Evolutionary conservation across 2,888 invertebrate species (phyloP).

Genomic region (Caenorhabditis plicata): DNA sequence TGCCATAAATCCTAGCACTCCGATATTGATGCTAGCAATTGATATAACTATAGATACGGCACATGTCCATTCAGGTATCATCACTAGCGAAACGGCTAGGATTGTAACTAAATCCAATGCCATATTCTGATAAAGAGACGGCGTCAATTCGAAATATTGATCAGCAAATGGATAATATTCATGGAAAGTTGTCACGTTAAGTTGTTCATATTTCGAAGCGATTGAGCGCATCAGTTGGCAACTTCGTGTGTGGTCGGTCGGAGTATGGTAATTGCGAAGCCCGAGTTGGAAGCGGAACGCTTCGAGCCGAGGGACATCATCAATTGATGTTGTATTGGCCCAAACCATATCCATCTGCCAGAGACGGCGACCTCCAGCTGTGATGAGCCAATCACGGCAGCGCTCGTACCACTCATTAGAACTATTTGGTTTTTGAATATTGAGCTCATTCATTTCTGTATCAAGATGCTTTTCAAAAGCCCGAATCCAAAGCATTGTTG

Average conservation of each 20-base stretch:
- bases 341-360: conserved; percentile 65
- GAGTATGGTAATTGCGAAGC: conserved; percentile 60
- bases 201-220: conserved; percentile 41
- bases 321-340: conserved; percentile 30
- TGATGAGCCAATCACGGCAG: conserved; percentile 59
- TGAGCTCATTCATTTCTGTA: conserved; percentile 40
- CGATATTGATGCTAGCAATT: conserved; percentile 72
- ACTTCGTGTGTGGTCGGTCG: conserved; percentile 66
- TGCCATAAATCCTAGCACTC: conserved; percentile 64
- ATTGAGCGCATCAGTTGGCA: conserved; percentile 61
- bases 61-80: conserved; percentile 87
- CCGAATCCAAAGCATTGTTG: conserved; percentile 63
- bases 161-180: conserved; percentile 95
- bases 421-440: conserved; percentile 49
- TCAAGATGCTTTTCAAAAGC: conserved; percentile 57
- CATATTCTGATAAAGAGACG: conserved; percentile 72
- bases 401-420: conserved; percentile 56
- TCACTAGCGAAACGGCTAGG: conserved; percentile 89
- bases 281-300: conserved; percentile 65
- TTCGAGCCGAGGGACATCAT: conserved; percentile 28
- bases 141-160: conserved; percentile 65
- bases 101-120: conserved; percentile 85
- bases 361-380: conserved; percentile 59
- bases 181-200: conserved; percentile 88
- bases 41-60: conserved; percentile 90